Percentiles rank a stretch among this genome's conserved stretches.
Conservation (phyloP, 92 coral and sea anemone genomes). For the Epizoanthus ramosus region DNA sequence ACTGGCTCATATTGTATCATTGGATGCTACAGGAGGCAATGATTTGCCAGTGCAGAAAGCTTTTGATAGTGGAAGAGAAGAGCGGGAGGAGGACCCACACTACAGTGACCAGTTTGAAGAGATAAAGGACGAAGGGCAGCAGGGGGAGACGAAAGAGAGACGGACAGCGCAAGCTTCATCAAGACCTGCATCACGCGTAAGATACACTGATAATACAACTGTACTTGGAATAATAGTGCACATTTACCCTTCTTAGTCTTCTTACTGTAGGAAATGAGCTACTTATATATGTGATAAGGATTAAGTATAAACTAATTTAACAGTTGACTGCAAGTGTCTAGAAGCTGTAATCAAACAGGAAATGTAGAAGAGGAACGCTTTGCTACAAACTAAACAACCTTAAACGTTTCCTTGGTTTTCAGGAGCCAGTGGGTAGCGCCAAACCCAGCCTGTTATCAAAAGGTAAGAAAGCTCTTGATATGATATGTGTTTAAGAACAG, state of each 20-base stretch:
- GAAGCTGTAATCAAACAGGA: too few species aligned
- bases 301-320: too few species aligned
- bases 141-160: not conserved
- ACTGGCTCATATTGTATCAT: too few species aligned
- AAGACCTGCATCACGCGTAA: constrained; percentile 38
- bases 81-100: constrained; percentile 41
- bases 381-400: not conserved
- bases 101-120: constrained; percentile 83
- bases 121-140: constrained; percentile 15
- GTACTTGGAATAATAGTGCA: too few species aligned
- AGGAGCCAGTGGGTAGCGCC: constrained; percentile 51
- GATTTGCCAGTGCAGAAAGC: not conserved
- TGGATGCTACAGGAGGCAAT: not conserved
- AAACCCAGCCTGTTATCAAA: constrained; percentile 92
- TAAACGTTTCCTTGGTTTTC: not conserved
- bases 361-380: not conserved
- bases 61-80: not conserved
- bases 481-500: not conserved
- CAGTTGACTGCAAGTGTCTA: too few species aligned
- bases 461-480: constrained; percentile 57
- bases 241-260: too few species aligned
- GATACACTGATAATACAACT: too few species aligned
- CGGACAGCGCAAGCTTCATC: not conserved
- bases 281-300: too few species aligned
- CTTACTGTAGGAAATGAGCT: too few species aligned